Evolutionary conservation across 2,888 invertebrate genomes (phyloP), one percentile per base, ranked within the genome.

Genomic region (Luffia ferchaultella): DNA sequence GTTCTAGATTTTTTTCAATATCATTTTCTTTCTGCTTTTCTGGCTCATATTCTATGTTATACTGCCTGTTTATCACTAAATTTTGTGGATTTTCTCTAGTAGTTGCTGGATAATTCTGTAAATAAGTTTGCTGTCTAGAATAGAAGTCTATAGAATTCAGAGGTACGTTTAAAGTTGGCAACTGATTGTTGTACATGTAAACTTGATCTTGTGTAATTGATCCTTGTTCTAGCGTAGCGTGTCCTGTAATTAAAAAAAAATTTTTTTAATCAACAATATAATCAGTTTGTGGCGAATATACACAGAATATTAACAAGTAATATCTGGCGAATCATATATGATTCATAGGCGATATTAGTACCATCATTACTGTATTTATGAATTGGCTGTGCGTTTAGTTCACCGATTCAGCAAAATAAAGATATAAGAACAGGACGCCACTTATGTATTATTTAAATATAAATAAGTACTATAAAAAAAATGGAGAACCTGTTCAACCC

Each of bases 81-180:
- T 83, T 83, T 56, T 82, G 79, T 0, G 83, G 80, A 18, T 80
- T 77, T 20, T 79, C 78, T 45, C 75, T 58, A 18, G 48, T 52
- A 19, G 61, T 18, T 12, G 16, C 64, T 1, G 62, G 59, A 55
- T 67, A 78, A 49, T 66, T 73, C 54, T 74, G 76, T 0, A 68
- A 54, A 54, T 72, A 80, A 45, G 67, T 73, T 49, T 71, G 76
- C 0, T 64, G 60, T 30, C 77, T 62, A 0, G 73, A 56, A 54
- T 78, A 82, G 1, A 76, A 49, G 40, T 75, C 73, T 56, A 70
- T 58, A 0, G 68, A 55, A 54, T 69, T 72, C 1, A 72, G 20
- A 1, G 74, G 67, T 15, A 16, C 1, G 19, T 45, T 20, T 2
- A 78, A 64, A 45, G 60, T 66, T 0, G 61, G 49, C 16, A 61